phyloP scores from a whole-genome alignment of 2,113 vertebrate species.

The Zosterops borbonicus region DNA sequence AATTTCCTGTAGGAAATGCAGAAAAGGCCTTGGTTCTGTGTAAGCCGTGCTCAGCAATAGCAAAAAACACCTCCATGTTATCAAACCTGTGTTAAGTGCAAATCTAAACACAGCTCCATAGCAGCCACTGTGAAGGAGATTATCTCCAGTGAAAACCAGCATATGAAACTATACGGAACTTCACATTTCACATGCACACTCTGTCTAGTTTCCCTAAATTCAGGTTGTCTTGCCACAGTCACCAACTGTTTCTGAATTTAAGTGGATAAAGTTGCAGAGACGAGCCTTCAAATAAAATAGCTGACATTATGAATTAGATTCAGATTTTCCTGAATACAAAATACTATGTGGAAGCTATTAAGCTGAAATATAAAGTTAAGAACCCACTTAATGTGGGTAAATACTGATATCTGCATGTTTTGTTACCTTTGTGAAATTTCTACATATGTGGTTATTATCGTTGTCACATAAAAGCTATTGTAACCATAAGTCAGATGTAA shows the following conservation, averaged over 20 bases:
- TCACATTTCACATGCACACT: not conserved
- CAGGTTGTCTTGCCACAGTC: not conserved
- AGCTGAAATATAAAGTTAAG: not conserved
- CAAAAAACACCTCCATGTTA: rapidly evolving
- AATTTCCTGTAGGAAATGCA: not conserved
- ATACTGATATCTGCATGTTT: not conserved
- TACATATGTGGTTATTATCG: not conserved
- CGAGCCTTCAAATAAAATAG: not conserved
- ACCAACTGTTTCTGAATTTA: not conserved
- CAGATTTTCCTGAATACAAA: not conserved
- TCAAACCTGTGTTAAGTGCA: not conserved
- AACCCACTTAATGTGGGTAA: not conserved
- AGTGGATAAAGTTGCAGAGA: not conserved
- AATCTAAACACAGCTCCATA: not conserved
- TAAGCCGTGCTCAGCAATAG: not conserved
- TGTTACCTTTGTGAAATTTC: not conserved
- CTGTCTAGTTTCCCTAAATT: not conserved
- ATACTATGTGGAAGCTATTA: not conserved
- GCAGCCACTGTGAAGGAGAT: not conserved
- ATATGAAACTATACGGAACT: not conserved
- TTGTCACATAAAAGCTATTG: not conserved
- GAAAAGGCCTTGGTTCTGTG: not conserved
- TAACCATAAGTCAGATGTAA: not conserved
- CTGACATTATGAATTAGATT: not conserved
- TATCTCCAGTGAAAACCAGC: not conserved